Percentiles rank a stretch among this genome's conserved stretches.
Evolutionary conservation across 1,140 invertebrate genomes (phyloP).

Genomic region (Choristoneura fumiferana): DNA sequence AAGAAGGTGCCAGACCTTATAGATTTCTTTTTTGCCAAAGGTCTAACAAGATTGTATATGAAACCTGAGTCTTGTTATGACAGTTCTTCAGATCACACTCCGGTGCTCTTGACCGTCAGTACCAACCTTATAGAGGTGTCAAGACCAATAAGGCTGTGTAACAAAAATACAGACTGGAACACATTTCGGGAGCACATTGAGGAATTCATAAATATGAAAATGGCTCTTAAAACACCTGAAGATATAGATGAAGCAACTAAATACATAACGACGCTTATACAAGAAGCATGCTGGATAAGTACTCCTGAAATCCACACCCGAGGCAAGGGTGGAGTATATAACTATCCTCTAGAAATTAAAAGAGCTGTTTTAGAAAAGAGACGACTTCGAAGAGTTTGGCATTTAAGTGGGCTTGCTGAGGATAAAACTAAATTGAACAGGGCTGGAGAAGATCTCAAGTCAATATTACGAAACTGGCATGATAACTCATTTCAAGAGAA

Average conservation of each 20-base stretch:
- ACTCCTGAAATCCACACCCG: too few species aligned
- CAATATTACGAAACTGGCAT: slow-evolving; percentile 12
- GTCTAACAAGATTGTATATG: background rate
- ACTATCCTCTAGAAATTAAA: too few species aligned
- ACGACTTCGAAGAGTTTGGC: too few species aligned
- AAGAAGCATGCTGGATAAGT: slow-evolving; percentile 13
- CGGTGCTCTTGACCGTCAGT: slow-evolving; percentile 3
- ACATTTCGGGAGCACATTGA: background rate
- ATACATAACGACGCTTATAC: slow-evolving; percentile 6
- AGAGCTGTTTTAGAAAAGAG: too few species aligned
- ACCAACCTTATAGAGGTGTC: too few species aligned
- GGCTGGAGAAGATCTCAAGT: background rate
- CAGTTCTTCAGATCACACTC: slow-evolving; percentile 19
- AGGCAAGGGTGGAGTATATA: too few species aligned
- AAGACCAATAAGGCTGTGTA: too few species aligned
- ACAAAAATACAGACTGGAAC: too few species aligned
- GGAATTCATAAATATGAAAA: background rate
- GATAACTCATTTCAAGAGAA: too few species aligned
- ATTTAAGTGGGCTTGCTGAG: background rate
- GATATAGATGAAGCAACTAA: slow-evolving; percentile 11
- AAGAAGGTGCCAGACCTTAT: slow-evolving; percentile 41
- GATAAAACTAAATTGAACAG: slow-evolving; percentile 5
- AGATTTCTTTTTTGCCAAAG: slow-evolving; percentile 28
- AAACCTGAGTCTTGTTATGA: slow-evolving; percentile 17
- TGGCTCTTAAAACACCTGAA: slow-evolving; percentile 6